These are phyloP conservation scores for Trichogramma dendrolimi DNA, from an alignment of 2,888 invertebrate species.

Conservation along the genomic window DNA sequence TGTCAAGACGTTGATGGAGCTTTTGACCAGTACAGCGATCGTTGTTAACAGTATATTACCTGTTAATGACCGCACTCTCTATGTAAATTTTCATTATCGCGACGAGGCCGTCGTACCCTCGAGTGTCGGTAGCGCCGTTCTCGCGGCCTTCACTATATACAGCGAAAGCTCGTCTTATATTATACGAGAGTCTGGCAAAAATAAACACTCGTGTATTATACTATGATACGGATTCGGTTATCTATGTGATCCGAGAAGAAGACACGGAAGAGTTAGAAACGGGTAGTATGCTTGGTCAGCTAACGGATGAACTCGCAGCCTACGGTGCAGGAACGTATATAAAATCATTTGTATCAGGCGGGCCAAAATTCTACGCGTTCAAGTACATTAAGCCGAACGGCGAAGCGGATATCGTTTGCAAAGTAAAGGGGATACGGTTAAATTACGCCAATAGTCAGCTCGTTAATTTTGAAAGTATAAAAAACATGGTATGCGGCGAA, in stretches of 20 bases:
- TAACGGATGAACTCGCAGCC: conserved; percentile 17
- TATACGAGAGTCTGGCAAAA: conserved; percentile 21
- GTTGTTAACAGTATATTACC: conserved; percentile 1
- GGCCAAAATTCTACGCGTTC: conserved; percentile 20
- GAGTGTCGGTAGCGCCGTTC: conserved; percentile 5
- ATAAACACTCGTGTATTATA: conserved; percentile 29
- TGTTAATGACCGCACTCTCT: conserved; percentile 8
- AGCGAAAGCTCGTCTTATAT: too few species aligned
- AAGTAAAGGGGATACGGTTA: conserved; percentile 5
- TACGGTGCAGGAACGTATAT: conserved; percentile 9
- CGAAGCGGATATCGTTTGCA: conserved; percentile 7
- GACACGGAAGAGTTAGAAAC: not conserved
- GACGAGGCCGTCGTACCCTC: not conserved
- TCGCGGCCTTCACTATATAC: conserved; percentile 19
- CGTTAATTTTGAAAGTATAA: not conserved
- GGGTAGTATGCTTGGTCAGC: conserved; percentile 5
- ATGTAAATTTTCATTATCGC: conserved; percentile 5
- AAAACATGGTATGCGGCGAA: not conserved
- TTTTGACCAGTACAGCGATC: not conserved
- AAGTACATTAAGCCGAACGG: conserved; percentile 5
- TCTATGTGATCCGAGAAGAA: not conserved
- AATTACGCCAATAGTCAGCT: not conserved
- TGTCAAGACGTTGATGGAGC: conserved; percentile 1
- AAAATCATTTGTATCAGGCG: conserved; percentile 10
- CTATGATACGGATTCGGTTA: conserved; percentile 10